phyloP scores from a whole-genome alignment of 2,797 vertebrate species.

The Schizopygopsis pylzovi region DNA sequence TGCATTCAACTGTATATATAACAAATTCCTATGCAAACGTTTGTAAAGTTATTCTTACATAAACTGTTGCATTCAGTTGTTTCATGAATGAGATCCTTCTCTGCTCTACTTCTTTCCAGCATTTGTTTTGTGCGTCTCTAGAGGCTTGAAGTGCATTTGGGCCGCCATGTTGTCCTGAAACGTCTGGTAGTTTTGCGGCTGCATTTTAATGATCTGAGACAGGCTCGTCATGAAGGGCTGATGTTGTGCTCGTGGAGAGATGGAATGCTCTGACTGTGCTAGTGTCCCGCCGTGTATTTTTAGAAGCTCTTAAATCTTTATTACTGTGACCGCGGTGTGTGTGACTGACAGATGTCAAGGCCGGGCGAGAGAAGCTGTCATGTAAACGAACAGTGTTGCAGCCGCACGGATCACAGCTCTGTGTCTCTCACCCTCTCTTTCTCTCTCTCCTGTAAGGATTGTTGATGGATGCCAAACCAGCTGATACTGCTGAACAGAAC shows the following conservation, averaged over 20 bases:
- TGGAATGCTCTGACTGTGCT: background rate
- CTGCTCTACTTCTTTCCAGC: slow-evolving; percentile 4
- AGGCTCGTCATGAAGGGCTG: slow-evolving; percentile 6
- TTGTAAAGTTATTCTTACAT: background rate
- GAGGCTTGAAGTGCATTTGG: slow-evolving; percentile 9
- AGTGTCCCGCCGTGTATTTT: background rate
- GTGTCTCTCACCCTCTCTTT: background rate
- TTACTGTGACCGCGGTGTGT: slow-evolving; percentile 9
- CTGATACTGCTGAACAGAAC: slow-evolving; percentile 36
- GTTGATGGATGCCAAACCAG: background rate
- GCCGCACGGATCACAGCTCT: background rate
- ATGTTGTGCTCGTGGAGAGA: background rate
- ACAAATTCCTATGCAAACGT: background rate
- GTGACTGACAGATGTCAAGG: slow-evolving; percentile 33
- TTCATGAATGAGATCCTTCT: slow-evolving; percentile 8
- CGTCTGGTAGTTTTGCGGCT: background rate
- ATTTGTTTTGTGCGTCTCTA: background rate
- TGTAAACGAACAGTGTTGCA: slow-evolving; percentile 6
- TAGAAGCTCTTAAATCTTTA: slow-evolving; percentile 9
- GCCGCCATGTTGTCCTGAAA: slow-evolving; percentile 6
- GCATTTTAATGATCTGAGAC: slow-evolving; percentile 6
- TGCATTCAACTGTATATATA: background rate
- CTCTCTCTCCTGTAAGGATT: background rate
- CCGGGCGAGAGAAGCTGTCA: slow-evolving; percentile 28
- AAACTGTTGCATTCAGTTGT: background rate